Base-by-base conservation (phyloP, 2,113 vertebrate genomes). In the Sturnira hondurensis region DNA sequence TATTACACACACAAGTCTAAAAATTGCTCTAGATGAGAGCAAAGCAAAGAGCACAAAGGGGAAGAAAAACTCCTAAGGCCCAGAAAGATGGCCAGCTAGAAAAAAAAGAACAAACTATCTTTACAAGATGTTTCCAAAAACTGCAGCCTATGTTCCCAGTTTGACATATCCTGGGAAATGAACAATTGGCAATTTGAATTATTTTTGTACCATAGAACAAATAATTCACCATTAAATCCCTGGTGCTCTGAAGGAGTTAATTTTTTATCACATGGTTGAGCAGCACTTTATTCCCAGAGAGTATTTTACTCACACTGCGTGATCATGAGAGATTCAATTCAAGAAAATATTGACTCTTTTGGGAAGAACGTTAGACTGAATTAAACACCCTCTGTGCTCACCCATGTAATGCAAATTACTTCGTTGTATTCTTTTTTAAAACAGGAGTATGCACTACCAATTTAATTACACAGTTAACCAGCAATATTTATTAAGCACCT, bases 281-380 rank as follows among this genome's bases (percentile, higher is more conserved):
- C 95, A 95, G 41, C 95, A 92, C 56, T 96, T 91, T 93, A 95
- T 96, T 97, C 90, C 92, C 94, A 92, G 38, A 95, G 84, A 96
- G 85, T 86, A 74, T 95, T 90, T 74, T 89, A 91, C 96, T 93
- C 91, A 91, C 38, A 92, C 87, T 91, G 74, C 43, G 83, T 97
- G 87, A 80, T 82, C 96, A 92, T 47, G 83, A 95, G 58, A 95
- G 65, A 82, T 26, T 93, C 88, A 93, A 70, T 97, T 95, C 91
- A 94, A 97, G 93, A 56, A 96, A 97, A 98, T 97, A 96, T 52
- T 77, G 91, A 96, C 93, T 78, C 88, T 94, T 94, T 97, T 97
- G 91, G 56, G 94, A 97, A 93, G 88, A 91, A 97, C 89, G 97
- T 96, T 89, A 94, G 65, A 86, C 54, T 81, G 86, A 97, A 96